Conservation (phyloP, 2,113 vertebrate genomes). For the Gorsachius goisagi region DNA sequence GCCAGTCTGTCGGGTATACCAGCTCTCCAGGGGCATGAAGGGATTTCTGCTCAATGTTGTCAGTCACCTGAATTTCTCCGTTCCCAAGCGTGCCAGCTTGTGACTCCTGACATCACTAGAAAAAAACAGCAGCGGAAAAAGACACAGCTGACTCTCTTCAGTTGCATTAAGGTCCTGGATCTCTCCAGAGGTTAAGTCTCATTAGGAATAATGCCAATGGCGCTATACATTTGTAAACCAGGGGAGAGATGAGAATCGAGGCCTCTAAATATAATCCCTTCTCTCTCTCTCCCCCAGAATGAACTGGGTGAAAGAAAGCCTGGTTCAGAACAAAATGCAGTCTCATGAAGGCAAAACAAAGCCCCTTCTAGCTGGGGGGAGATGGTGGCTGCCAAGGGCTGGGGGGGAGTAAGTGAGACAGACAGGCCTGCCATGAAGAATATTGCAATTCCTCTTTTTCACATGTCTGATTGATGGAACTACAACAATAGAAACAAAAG, state of each 20-base stretch:
- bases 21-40: not conserved
- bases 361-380: not conserved
- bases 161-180: not conserved
- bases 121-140: not conserved
- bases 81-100: not conserved
- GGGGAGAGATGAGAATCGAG: not conserved
- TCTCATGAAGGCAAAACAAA: slow-evolving; percentile 25
- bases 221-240: not conserved
- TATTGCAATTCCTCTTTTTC: not conserved
- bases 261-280: not conserved
- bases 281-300: not conserved
- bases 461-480: not conserved
- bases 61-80: slow-evolving; percentile 12
- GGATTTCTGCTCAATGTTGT: not conserved
- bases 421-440: not conserved
- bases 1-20: not conserved
- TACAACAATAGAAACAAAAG: slow-evolving; percentile 53
- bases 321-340: not conserved
- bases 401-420: not conserved
- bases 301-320: not conserved
- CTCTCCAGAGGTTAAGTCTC: not conserved
- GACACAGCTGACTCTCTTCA: not conserved
- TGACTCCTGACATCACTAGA: slow-evolving; percentile 3
- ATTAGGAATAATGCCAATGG: not conserved
- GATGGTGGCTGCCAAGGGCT: not conserved